Conservation (phyloP, 2,797 vertebrate species). For the Neosilurus mollespiculum region DNA sequence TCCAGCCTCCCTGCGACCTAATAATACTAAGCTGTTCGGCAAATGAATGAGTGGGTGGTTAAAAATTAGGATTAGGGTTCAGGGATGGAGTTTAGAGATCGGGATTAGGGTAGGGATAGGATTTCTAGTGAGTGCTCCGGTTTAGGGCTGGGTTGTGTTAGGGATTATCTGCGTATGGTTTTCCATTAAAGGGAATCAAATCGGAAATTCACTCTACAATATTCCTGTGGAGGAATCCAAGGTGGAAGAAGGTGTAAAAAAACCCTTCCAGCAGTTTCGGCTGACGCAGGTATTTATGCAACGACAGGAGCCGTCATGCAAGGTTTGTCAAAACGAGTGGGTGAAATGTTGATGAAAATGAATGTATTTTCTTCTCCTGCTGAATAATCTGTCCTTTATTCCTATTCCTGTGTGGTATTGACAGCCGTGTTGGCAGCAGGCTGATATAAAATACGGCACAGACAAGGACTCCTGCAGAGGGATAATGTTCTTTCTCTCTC, state of each 20-base stretch:
- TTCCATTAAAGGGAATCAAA: not conserved
- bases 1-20: too few species aligned
- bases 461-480: conserved; percentile 47
- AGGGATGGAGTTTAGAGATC: too few species aligned
- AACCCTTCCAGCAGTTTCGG: conserved; percentile 34
- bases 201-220: not conserved
- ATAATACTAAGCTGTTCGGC: too few species aligned
- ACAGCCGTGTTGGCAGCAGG: conserved; percentile 49
- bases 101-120: too few species aligned
- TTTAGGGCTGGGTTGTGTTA: not conserved
- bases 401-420: conserved; percentile 54
- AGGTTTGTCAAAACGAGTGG: conserved; percentile 47
- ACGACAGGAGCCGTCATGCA: conserved; percentile 17
- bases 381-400: conserved; percentile 57
- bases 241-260: conserved; percentile 25
- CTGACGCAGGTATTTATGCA: conserved; percentile 49
- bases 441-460: conserved; percentile 47
- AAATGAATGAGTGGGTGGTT: not conserved
- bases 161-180: not conserved
- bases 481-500: conserved; percentile 48
- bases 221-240: conserved; percentile 10
- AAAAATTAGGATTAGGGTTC: not conserved
- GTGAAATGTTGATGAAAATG: conserved; percentile 49
- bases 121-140: too few species aligned
- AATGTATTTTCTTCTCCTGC: conserved; percentile 50